These are phyloP conservation scores for Rhynchotus rufescens DNA, from an alignment of 2,797 vertebrate species.

Conservation along the genomic window DNA sequence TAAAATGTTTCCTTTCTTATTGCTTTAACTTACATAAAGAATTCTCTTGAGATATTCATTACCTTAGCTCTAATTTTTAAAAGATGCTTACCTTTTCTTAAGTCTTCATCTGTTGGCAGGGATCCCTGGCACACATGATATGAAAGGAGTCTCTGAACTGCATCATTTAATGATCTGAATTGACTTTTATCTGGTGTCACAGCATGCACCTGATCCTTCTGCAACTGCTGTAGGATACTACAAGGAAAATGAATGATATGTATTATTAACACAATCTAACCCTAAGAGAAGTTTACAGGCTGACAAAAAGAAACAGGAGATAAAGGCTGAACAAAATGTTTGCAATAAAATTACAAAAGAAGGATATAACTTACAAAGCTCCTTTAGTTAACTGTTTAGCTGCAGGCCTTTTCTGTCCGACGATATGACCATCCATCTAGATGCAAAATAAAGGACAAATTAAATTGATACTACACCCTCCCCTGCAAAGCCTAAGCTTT, in stretches of 20 bases:
- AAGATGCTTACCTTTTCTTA: slow-evolving; percentile 86
- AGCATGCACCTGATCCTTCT: slow-evolving; percentile 88
- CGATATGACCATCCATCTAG: slow-evolving; percentile 80
- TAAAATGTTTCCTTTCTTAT: background rate
- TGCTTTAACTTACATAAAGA: background rate
- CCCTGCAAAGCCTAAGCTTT: background rate
- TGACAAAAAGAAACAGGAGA: background rate
- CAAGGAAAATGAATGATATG: background rate
- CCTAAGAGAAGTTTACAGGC: background rate
- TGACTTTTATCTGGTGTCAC: slow-evolving; percentile 85
- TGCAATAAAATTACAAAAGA: background rate
- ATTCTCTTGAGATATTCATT: background rate
- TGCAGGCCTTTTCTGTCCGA: slow-evolving; percentile 89
- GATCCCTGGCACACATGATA: slow-evolving; percentile 95
- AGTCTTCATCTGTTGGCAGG: slow-evolving; percentile 88
- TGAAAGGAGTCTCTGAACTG: slow-evolving; percentile 90
- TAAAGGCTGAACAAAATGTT: background rate
- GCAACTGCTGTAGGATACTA: slow-evolving; percentile 91
- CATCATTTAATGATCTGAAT: slow-evolving; percentile 89
- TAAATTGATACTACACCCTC: background rate
- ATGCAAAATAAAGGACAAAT: slow-evolving; percentile 54
- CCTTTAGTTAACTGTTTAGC: slow-evolving; percentile 90
- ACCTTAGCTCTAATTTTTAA: background rate
- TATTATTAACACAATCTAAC: background rate
- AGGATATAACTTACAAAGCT: slow-evolving; percentile 88